phyloP scores from a whole-genome alignment of 2,888 invertebrate species.

The Cordilura impudica region DNA sequence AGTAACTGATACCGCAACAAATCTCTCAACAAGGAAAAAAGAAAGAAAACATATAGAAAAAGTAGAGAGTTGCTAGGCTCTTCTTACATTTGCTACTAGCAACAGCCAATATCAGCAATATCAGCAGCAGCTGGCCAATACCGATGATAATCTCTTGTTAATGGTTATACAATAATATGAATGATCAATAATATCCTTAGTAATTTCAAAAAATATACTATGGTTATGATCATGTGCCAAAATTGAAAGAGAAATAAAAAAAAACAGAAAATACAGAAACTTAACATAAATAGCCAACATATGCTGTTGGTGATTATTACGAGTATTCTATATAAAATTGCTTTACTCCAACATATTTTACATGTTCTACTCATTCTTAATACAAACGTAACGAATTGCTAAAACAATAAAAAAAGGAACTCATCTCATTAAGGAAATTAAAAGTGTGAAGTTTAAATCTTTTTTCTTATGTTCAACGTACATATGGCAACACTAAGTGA shows the following conservation, averaged over 20 bases:
- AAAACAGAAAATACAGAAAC: neutral
- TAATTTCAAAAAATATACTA: constrained; percentile 2
- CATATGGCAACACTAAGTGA: constrained; percentile 1
- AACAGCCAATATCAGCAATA: constrained; percentile 30
- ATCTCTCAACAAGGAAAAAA: constrained; percentile 31
- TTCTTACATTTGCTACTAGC: constrained; percentile 6
- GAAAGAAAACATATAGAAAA: neutral
- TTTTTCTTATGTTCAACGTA: neutral
- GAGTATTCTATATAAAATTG: constrained; percentile 22
- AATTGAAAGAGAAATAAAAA: constrained; percentile 22
- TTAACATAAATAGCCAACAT: neutral
- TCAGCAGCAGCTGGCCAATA: constrained; percentile 64
- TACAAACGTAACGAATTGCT: constrained; percentile 65
- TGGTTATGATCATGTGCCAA: constrained; percentile 54
- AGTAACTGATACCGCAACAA: constrained; percentile 61
- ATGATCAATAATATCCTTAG: constrained; percentile 38
- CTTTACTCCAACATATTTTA: constrained; percentile 7
- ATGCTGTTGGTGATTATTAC: constrained; percentile 33
- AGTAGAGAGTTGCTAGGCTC: neutral
- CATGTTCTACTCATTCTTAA: constrained; percentile 5
- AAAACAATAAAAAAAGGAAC: constrained; percentile 63
- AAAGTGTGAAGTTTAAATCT: constrained; percentile 68
- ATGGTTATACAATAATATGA: constrained; percentile 45
- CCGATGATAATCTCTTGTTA: constrained; percentile 64
- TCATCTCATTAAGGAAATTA: constrained; percentile 62